Conservation (phyloP, 2,888 invertebrate genomes). For the Incurvaria masculella region DNA sequence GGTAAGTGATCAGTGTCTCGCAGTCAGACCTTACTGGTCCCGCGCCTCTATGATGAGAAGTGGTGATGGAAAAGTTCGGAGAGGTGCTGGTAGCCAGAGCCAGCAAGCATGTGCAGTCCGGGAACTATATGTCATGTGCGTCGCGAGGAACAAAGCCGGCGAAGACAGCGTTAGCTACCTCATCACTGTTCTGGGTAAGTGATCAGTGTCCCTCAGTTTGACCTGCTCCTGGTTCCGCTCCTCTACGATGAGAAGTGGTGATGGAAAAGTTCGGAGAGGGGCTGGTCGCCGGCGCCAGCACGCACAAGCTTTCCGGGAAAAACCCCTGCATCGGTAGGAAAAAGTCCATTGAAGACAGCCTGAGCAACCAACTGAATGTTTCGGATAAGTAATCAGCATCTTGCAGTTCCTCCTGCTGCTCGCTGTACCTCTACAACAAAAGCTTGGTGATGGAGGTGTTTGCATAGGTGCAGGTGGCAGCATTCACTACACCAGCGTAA, state of each 20-base stretch:
- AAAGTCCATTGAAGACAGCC: slow-evolving; percentile 43
- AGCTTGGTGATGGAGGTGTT: slow-evolving; percentile 37
- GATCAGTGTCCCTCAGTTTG: background rate
- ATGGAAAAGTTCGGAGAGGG: slow-evolving; percentile 38
- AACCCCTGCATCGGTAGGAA: slow-evolving; percentile 61
- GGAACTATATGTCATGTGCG: slow-evolving; percentile 60
- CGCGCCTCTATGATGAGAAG: slow-evolving; percentile 46
- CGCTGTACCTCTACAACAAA: slow-evolving; percentile 51
- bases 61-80: slow-evolving; percentile 36
- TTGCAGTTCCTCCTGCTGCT: slow-evolving; percentile 46
- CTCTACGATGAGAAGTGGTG: slow-evolving; percentile 44
- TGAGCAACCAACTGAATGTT: slow-evolving; percentile 43
- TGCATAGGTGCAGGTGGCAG: slow-evolving; percentile 34
- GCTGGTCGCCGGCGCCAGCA: slow-evolving; percentile 28
- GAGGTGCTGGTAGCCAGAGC: slow-evolving; percentile 32
- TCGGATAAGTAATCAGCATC: slow-evolving; percentile 30
- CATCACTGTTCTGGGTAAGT: slow-evolving; percentile 46
- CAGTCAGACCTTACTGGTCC: background rate
- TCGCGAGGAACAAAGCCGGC: slow-evolving; percentile 57
- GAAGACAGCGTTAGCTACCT: slow-evolving; percentile 37
- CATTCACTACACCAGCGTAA: too few relatives aligned
- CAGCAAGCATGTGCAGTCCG: slow-evolving; percentile 34
- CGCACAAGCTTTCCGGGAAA: slow-evolving; percentile 40
- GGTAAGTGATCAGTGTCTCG: slow-evolving; percentile 26
- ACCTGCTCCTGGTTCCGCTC: slow-evolving; percentile 26